A percentile compares a stretch with the other conserved stretches of the same genome.
phyloP scores from a whole-genome alignment of 2,113 vertebrate species.

The Butorides virescens region DNA sequence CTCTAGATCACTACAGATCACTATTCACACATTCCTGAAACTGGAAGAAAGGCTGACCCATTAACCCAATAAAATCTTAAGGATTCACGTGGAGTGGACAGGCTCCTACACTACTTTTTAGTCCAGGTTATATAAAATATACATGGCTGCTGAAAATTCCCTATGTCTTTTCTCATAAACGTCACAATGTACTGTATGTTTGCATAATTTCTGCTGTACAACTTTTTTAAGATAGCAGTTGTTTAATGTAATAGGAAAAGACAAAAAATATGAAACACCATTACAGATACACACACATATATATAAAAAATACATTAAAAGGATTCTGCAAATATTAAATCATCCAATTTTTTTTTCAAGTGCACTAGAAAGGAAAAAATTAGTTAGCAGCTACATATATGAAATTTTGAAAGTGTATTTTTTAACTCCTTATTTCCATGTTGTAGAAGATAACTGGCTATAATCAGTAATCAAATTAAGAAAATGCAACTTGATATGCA shows the following conservation, averaged over 20 bases:
- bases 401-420: not conserved
- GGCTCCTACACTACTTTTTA: not conserved
- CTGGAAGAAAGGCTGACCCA: not conserved
- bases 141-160: not conserved
- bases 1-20: not conserved
- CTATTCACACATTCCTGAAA: not conserved
- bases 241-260: not conserved
- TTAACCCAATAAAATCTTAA: not conserved
- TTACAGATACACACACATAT: not conserved
- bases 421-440: not conserved
- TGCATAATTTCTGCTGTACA: not conserved
- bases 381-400: not conserved
- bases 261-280: not conserved
- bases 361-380: not conserved
- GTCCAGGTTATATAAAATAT: not conserved
- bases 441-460: not conserved
- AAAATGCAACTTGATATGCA: not conserved
- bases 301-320: not conserved
- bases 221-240: not conserved
- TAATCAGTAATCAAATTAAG: not conserved
- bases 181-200: not conserved
- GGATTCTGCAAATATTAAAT: not conserved
- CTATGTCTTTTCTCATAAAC: not conserved
- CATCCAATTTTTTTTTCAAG: not conserved
- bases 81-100: not conserved